Base-by-base conservation (phyloP, 2,888 invertebrate genomes). In the Ephialtes manifestator region DNA sequence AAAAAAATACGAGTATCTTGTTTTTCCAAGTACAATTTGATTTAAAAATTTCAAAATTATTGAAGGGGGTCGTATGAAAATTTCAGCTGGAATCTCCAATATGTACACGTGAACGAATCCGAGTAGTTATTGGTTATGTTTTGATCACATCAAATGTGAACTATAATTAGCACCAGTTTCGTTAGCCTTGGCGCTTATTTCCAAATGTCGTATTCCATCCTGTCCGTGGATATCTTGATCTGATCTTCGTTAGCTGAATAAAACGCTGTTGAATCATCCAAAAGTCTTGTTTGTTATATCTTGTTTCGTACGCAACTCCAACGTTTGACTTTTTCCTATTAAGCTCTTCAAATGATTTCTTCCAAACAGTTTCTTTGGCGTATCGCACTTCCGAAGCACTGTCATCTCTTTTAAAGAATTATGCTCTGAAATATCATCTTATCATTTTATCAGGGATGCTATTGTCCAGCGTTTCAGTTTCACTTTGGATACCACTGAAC, bases 241-340 rank as follows among this genome's bases (percentile, higher is more conserved):
- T 63, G 10, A n/a, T 31, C 7, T 4, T 35, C 8, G 2, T 2
- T 31, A 46, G 11, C 18, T 18, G 46, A 65, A 58, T 48, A 48
- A 31, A 68, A 28, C 46, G 48, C 20, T 67, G n/a, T 35, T 39
- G 35, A 15, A 63, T 78, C 31, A 48, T 67, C 24, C 39, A 63
- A 39, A 51, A 43, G 43, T 43, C 78, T n/a, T n/a, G n/a, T n/a
- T n/a, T n/a, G 15, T 78, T 74, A 24, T 5, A 55, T 28, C 31
- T 10, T 63, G 20, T 31, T n/a, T 35, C 13, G 10, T 35, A n/a
- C n/a, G 15, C n/a, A 2, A 35, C 8, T 35, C 35, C 11, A 35
- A n/a, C 35, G 4, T 63, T 35, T 2, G 13, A 35, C 8, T n/a
- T 39, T 39, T 18, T n/a, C 35, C 63, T 0, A n/a, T 20, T 18